These are phyloP conservation scores for Halichondria panicea DNA, from an alignment of 37 sponge, comb jelly and placozoan genomes.

Conservation along the genomic window DNA sequence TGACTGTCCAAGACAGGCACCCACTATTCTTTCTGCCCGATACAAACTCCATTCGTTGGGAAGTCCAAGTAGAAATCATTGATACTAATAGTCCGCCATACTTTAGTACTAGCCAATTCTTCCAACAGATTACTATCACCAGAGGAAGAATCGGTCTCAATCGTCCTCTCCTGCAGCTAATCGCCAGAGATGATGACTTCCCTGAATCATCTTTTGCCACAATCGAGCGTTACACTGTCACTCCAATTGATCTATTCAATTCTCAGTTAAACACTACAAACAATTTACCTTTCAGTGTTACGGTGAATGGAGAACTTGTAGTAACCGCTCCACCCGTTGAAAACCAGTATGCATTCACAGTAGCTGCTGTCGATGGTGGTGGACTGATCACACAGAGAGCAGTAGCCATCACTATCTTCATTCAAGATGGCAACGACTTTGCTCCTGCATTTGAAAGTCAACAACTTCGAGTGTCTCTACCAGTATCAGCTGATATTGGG, in stretches of 20 bases:
- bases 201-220: slow-evolving; percentile 30
- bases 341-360: slow-evolving; percentile 30
- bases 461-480: neutral
- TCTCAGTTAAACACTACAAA: neutral
- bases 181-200: slow-evolving; percentile 52
- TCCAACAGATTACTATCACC: slow-evolving; percentile 7
- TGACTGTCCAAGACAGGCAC: slow-evolving; percentile 45
- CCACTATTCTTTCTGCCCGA: slow-evolving; percentile 32
- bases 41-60: slow-evolving; percentile 35
- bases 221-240: slow-evolving; percentile 34
- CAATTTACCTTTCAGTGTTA: slow-evolving; percentile 27
- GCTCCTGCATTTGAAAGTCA: slow-evolving; percentile 30
- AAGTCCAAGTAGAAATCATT: slow-evolving; percentile 22
- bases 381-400: slow-evolving; percentile 34
- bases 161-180: slow-evolving; percentile 17
- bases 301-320: slow-evolving; percentile 13
- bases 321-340: slow-evolving; percentile 7
- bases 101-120: slow-evolving; percentile 21
- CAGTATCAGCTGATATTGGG: neutral
- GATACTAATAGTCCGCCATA: slow-evolving; percentile 67
- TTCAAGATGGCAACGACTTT: slow-evolving; percentile 49
- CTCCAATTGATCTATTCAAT: neutral
- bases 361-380: slow-evolving; percentile 66
- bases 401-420: slow-evolving; percentile 38
- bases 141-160: neutral